Conservation (phyloP, 2,888 invertebrate genomes). For the Leptinotarsa tumamoca region DNA sequence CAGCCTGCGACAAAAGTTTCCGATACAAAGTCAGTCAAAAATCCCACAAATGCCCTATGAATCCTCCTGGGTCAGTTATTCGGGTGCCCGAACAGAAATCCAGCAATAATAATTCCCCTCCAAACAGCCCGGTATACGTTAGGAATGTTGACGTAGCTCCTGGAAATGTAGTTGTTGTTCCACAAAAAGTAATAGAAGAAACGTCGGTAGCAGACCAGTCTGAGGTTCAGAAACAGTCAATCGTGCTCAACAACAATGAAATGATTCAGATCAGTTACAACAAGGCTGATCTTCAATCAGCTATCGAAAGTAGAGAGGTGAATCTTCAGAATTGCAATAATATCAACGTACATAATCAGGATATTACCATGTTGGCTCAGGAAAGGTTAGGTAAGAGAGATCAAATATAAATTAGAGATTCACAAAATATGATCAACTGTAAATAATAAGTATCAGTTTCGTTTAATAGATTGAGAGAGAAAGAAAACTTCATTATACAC, state of each 20-base stretch:
- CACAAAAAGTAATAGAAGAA: conserved; percentile 32
- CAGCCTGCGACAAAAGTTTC: conserved; percentile 83
- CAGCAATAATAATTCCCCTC: conserved; percentile 14
- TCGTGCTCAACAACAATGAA: conserved; percentile 39
- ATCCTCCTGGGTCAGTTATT: conserved; percentile 72
- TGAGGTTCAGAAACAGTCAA: conserved; percentile 40
- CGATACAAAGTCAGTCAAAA: conserved; percentile 88
- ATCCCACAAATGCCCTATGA: conserved; percentile 82
- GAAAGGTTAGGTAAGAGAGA: neutral
- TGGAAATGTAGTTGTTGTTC: conserved; percentile 53
- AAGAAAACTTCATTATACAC: too few relatives aligned
- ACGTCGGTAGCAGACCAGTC: conserved; percentile 5
- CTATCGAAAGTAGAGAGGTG: conserved; percentile 22
- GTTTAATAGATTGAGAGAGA: too few relatives aligned
- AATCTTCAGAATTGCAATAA: neutral
- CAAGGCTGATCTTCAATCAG: conserved; percentile 38
- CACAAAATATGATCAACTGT: too few relatives aligned
- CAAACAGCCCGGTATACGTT: conserved; percentile 44
- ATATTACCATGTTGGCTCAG: neutral
- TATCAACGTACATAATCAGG: neutral
- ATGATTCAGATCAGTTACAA: conserved; percentile 43
- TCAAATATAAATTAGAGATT: too few relatives aligned
- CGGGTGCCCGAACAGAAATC: conserved; percentile 54
- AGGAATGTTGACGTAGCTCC: conserved; percentile 56
- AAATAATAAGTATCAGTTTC: too few relatives aligned